Evolutionary conservation across 1,140 invertebrate genomes (phyloP), one percentile per base, ranked within the genome.

Genomic region (Chrysopa pallens): DNA sequence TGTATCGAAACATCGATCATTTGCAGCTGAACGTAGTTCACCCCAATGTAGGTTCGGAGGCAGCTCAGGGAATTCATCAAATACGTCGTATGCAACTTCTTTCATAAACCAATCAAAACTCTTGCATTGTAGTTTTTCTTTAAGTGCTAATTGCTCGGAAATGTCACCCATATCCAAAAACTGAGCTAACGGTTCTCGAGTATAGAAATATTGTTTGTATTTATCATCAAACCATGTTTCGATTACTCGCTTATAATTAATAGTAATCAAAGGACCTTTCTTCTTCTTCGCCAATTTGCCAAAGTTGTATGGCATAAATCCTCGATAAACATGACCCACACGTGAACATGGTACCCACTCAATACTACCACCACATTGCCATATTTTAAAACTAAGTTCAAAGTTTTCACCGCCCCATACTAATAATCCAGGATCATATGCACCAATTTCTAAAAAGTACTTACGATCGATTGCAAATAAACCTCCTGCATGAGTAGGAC

Each of bases 361-460:
- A 47, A 98, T 92, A 50, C 82, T 88, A 29, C 95, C 95, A 17
- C 95, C 94, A 62, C 95, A 98, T 60, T 97, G 93, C 95, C 95
- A 98, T 45, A 97, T 91, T 73, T 97, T 98, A 57, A 98, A 98
- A 46, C 91, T 95, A 4, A 98, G 59, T 64, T 98, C 94, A 61
- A 97, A 98, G 59, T 98, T 97, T 64, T 99, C 95, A 46, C 95
- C 84, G 11, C 84, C 83, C 89, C 89, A 95, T 7, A 95, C 87
- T 29, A 93, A 61, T 9, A 98, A 68, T 40, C 91, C 94, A 0
- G 88, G 81, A 66, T 98, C 93, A 54, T 98, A 98, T 27, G 83
- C 88, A 1, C 95, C 95, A 12, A 98, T 65, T 55, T 94, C 87
- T 38, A 95, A 67, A 63, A 98, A 99, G 64, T 94, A 99, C 51